Evolutionary conservation across 2,113 vertebrate species (phyloP).

Genomic region (Actenoides lindsayi): DNA sequence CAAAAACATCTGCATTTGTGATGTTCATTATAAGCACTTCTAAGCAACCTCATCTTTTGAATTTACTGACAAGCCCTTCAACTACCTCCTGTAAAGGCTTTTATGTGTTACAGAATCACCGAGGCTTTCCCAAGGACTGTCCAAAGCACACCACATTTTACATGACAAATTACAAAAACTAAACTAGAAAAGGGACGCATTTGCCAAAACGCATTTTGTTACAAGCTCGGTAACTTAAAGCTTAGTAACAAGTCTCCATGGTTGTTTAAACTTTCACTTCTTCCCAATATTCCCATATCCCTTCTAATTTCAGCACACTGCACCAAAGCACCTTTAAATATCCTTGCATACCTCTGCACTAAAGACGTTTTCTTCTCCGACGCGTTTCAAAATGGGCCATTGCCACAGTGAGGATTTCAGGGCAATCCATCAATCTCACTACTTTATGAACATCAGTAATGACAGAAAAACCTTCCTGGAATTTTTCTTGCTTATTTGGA

Average conservation of each 20-base stretch:
- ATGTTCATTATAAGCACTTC: neutral
- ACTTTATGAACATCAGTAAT: constrained; percentile 13
- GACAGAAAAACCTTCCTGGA: constrained; percentile 47
- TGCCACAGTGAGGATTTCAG: constrained; percentile 7
- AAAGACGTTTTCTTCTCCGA: neutral
- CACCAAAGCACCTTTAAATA: neutral
- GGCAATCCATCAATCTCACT: constrained; percentile 60
- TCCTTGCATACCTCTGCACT: neutral
- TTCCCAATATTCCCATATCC: neutral
- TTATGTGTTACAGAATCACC: neutral
- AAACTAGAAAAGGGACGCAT: neutral
- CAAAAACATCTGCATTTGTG: neutral
- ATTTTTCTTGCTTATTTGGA: constrained; percentile 40
- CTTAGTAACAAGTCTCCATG: neutral
- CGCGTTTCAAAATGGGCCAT: neutral
- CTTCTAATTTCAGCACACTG: neutral
- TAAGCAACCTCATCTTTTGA: neutral
- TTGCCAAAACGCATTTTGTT: neutral
- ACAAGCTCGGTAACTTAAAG: neutral
- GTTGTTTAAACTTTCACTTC: neutral
- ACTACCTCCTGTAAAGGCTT: neutral
- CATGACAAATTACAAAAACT: neutral
- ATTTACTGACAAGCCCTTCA: neutral
- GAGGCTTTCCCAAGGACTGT: neutral
- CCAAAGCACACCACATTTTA: neutral